These are phyloP conservation scores for Amiota mariae DNA, from an alignment of 2,888 invertebrate species.

Conservation along the genomic window DNA sequence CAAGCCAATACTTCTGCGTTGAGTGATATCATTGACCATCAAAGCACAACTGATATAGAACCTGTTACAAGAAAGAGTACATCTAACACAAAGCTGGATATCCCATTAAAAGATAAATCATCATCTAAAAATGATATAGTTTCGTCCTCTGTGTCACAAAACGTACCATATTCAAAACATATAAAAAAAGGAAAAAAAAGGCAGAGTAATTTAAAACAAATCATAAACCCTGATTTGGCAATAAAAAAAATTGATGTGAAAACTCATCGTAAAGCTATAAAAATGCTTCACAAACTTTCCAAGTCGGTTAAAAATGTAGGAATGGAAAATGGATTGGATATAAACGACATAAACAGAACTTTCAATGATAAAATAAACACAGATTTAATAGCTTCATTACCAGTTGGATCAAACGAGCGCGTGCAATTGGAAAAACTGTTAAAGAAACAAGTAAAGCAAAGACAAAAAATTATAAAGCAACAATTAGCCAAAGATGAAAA, in stretches of 20 bases:
- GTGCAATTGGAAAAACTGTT: constrained; percentile 58
- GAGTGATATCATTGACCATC: not conserved
- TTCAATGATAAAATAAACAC: constrained; percentile 40
- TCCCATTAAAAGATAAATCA: too few relatives aligned
- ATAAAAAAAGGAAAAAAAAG: constrained; percentile 61
- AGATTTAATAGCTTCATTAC: constrained; percentile 29
- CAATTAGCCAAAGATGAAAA: constrained; percentile 33
- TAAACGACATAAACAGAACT: constrained; percentile 30
- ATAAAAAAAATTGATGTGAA: constrained; percentile 56
- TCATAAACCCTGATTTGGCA: constrained; percentile 8
- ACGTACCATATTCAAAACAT: not conserved
- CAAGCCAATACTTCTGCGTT: constrained; percentile 16
- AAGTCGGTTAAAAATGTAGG: constrained; percentile 44
- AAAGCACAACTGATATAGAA: too few relatives aligned
- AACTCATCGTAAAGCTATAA: constrained; percentile 62
- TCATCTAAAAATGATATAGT: too few relatives aligned
- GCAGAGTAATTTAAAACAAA: constrained; percentile 24
- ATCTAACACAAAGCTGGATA: too few relatives aligned
- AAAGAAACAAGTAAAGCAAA: constrained; percentile 62
- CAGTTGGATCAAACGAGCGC: constrained; percentile 49
- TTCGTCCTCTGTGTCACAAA: too few relatives aligned
- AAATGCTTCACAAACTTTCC: constrained; percentile 62
- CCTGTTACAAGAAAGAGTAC: too few relatives aligned
- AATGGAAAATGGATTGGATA: constrained; percentile 10
- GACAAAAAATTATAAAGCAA: constrained; percentile 55